These are phyloP conservation scores for Dromococcyx pavoninus DNA, from an alignment of 2,797 vertebrate species.

Conservation along the genomic window DNA sequence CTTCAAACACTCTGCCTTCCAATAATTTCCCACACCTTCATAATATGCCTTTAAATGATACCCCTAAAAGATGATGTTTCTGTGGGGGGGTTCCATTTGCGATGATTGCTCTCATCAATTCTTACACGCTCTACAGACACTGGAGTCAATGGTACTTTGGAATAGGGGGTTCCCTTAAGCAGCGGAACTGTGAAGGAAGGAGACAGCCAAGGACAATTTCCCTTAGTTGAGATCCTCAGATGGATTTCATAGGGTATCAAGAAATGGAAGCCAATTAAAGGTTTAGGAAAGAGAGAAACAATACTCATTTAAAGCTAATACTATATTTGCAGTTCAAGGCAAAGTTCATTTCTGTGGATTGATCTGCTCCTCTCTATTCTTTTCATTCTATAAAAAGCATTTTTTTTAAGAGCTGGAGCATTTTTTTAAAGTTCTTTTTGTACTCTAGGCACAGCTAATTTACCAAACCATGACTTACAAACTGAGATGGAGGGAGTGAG, in stretches of 20 bases:
- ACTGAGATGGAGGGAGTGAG: background rate
- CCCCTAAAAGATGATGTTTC: background rate
- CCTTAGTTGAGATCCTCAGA: background rate
- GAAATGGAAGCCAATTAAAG: background rate
- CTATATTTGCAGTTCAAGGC: background rate
- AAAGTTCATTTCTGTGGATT: background rate
- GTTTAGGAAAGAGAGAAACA: background rate
- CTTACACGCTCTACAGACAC: accelerated
- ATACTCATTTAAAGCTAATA: background rate
- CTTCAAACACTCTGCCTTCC: background rate
- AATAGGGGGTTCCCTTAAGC: background rate
- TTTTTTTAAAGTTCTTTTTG: background rate
- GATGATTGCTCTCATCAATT: background rate
- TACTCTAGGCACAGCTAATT: background rate
- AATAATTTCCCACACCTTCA: background rate
- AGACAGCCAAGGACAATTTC: background rate
- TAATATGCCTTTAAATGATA: background rate
- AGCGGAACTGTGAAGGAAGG: background rate
- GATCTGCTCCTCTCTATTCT: background rate
- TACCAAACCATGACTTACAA: background rate
- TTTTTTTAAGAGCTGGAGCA: background rate
- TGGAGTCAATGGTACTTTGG: background rate
- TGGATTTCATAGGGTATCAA: background rate
- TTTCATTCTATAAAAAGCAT: background rate
- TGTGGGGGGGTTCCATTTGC: background rate